A percentile compares a stretch with the other conserved stretches of the same genome.
These are phyloP conservation scores for Polietes domitor DNA, from an alignment of 2,888 invertebrate species.

Conservation along the genomic window DNA sequence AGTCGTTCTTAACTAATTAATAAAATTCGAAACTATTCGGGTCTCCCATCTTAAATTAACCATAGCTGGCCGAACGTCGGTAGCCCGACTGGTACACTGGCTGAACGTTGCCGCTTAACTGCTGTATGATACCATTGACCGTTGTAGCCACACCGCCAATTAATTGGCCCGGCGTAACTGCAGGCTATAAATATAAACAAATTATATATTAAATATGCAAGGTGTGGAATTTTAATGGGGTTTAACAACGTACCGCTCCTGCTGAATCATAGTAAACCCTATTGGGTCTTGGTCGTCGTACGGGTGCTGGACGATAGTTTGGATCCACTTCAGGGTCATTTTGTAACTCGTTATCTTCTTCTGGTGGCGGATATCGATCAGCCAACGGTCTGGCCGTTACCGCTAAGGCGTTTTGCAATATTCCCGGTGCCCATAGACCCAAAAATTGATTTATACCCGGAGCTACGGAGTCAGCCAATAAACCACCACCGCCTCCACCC, in stretches of 20 bases:
- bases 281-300: constrained; percentile 70
- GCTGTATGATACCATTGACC: constrained; percentile 78
- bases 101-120: constrained; percentile 76
- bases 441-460: constrained; percentile 75
- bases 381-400: constrained; percentile 67
- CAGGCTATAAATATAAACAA: constrained; percentile 69
- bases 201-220: constrained; percentile 4
- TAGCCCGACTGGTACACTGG: constrained; percentile 72
- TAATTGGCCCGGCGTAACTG: constrained; percentile 75
- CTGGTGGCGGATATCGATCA: neutral
- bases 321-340: constrained; percentile 77
- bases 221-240: neutral
- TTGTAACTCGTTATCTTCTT: constrained; percentile 67
- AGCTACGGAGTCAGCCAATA: constrained; percentile 73
- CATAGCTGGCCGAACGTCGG: neutral
- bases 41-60: neutral
- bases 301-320: constrained; percentile 66
- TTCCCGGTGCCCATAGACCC: constrained; percentile 76
- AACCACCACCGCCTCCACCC: constrained; percentile 65
- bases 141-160: constrained; percentile 78
- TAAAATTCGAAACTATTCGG: neutral
- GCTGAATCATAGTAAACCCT: constrained; percentile 73
- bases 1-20: neutral
- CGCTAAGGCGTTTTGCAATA: constrained; percentile 73
- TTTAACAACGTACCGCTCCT: constrained; percentile 75